Conservation (phyloP, 2,113 vertebrate genomes). For the Podocnemis expansa region DNA sequence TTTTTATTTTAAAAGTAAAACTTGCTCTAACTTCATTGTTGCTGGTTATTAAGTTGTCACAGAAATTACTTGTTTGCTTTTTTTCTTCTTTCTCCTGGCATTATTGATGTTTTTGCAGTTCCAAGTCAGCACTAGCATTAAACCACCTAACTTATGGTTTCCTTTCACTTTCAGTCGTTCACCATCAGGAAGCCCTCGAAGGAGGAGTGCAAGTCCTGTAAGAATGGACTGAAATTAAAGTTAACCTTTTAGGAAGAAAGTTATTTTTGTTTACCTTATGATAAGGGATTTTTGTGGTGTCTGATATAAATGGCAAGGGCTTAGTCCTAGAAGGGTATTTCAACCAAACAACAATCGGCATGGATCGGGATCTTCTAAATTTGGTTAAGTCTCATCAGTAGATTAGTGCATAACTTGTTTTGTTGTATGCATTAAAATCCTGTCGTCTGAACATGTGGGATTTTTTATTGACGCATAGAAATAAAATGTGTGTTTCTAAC, state of each 20-base stretch:
- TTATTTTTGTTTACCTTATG: slow-evolving; percentile 88
- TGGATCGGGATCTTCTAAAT: slow-evolving; percentile 65
- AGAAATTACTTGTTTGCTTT: not conserved
- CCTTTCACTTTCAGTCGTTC: slow-evolving; percentile 81
- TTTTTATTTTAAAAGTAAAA: not conserved
- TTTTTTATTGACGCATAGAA: slow-evolving; percentile 79
- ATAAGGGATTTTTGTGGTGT: slow-evolving; percentile 84
- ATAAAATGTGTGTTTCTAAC: slow-evolving; percentile 83
- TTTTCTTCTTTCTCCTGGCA: not conserved
- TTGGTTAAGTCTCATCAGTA: slow-evolving; percentile 73
- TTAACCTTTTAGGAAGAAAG: slow-evolving; percentile 77
- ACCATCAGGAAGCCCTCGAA: slow-evolving; percentile 85
- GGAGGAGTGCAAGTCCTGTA: slow-evolving; percentile 80
- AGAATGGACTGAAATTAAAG: slow-evolving; percentile 77
- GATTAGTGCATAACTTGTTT: slow-evolving; percentile 70
- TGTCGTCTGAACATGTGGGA: slow-evolving; percentile 73
- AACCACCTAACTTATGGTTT: not conserved
- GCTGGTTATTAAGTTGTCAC: not conserved
- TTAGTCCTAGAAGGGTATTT: slow-evolving; percentile 75
- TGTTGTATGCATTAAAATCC: slow-evolving; percentile 77
- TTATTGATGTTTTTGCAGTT: not conserved
- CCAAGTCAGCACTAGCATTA: not conserved
- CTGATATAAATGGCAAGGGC: slow-evolving; percentile 73
- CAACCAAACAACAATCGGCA: slow-evolving; percentile 75
- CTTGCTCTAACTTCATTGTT: not conserved